Conservation (phyloP, 2,113 vertebrate species). For the Pithys albifrons region DNA sequence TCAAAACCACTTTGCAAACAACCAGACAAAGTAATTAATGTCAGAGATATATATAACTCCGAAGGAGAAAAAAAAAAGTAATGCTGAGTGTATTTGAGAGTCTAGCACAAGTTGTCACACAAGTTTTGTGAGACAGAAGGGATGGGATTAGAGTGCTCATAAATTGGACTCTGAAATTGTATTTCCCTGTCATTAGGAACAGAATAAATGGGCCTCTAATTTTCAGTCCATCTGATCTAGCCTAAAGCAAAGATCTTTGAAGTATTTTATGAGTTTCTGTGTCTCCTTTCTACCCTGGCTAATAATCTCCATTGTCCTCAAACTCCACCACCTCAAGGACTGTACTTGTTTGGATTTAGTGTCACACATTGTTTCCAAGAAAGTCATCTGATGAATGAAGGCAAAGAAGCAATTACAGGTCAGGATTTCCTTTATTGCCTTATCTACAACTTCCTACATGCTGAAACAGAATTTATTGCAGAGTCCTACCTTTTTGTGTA, state of each 20-base stretch:
- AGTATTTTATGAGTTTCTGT: neutral
- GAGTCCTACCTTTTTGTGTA: neutral
- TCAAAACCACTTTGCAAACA: conserved; percentile 31
- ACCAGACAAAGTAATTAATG: neutral
- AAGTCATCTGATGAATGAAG: neutral
- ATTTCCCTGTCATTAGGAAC: neutral
- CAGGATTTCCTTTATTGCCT: neutral
- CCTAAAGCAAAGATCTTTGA: neutral
- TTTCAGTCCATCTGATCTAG: fast-evolving
- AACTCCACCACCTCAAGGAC: neutral
- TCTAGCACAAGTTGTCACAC: neutral
- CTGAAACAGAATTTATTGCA: neutral
- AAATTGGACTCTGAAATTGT: neutral
- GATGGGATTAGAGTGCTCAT: neutral
- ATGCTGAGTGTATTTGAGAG: neutral
- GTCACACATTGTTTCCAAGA: neutral
- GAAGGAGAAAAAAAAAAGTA: neutral
- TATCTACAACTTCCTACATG: neutral
- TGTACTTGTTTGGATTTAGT: neutral
- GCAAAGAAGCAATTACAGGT: neutral
- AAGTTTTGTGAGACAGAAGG: neutral
- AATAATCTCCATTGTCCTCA: neutral
- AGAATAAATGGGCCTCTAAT: neutral
- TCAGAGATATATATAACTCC: neutral
- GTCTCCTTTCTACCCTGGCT: neutral